Base-by-base conservation (phyloP, 2,113 vertebrate species). In the Pyrgilauda ruficollis region DNA sequence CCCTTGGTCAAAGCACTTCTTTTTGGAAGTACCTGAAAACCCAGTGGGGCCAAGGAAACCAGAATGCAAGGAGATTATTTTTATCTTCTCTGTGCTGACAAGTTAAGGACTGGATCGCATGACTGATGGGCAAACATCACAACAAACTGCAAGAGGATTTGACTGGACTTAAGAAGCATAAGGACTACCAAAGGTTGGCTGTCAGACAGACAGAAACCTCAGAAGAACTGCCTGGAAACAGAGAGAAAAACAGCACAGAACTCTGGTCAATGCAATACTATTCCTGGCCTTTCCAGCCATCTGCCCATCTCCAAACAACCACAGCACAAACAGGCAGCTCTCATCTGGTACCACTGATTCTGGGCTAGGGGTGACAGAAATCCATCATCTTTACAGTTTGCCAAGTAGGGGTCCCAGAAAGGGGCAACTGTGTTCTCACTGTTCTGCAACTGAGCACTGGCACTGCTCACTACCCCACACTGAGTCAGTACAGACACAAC, bases 31-130 rank as follows among this genome's bases (percentile, higher is more conserved):
- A 75, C 52, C 78, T 37, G 62, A 72, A 92, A 82, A 63, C 14
- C 30, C 62, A 84, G 28, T 0, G 1, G 31, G 27, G 27, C 20
- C 2, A 5, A 66, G 41, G 41, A 76, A 93, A 66, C 13, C 8
- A 20, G 43, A 91, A 58, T 11, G 8, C 39, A 41, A 11, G 11
- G 16, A 62, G 22, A 70, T 19, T 1, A 0, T 37, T 81, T 77
- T 52, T 44, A 17, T 26, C 49, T 84, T n/a, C 41, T 78, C 61
- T 66, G 55, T 24, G 63, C 81, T 41, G 26, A 31, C 69, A 89
- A 84, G 41, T 31, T 66, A 93, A 24, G 20, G 64, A 89, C 43
- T 31, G 28, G 11, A 87, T 18, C 0, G 0, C 1, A 4, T n/a
- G 59, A 84, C 33, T 55, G 33, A 88, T 22, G 31, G 43, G 50